Base-by-base conservation (phyloP, 2,888 invertebrate species). In the Ariolimax columbianus region DNA sequence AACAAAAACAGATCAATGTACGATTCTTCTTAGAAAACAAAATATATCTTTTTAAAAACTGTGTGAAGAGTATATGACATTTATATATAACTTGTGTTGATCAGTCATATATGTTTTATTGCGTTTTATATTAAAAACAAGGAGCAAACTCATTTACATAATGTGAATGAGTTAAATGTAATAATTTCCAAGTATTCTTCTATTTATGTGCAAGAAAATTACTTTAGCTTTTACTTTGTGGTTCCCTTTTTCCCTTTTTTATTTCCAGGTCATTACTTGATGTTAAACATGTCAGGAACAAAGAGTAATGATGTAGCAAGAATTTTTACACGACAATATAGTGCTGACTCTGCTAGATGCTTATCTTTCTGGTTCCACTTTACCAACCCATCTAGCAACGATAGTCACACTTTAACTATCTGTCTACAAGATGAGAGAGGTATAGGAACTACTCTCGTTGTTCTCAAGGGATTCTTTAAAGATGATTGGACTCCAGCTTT, bases 351-450 rank as follows among this genome's bases (percentile, higher is more conserved):
- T 75, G 82, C 59, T 30, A 73, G 73, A 3, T 82, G 82, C 26
- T 55, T 82, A 30, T 40, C 55, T 40, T 82, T 82, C 63, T 82
- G 82, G 82, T 82, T 55, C 63, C 72, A 82, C 30, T 36, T 82
- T 2, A 63, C 19, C 59, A 82, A 73, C 26, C 75, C 75, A 38
- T 36, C 73, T 0, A n/a, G 30, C 30, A 75, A 43, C 75, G n/a
- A n/a, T n/a, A 73, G n/a, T 33, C 36, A 26, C 14, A n/a, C 11
- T 23, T 43, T 82, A 30, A 36, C 43, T 19, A 55, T 82, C 30
- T 38, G 2, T 26, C 11, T 55, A n/a, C 33, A 40, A 40, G 82
- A 82, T 82, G 75, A 73, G 75, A 40, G 82, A 30, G 82, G 82
- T n/a, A 38, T 63, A n/a, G 82, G 38, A 33, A 75, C 66, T 1